Evolutionary conservation across 2,888 invertebrate species (phyloP).

Genomic region (Acanthoscelides obtectus): DNA sequence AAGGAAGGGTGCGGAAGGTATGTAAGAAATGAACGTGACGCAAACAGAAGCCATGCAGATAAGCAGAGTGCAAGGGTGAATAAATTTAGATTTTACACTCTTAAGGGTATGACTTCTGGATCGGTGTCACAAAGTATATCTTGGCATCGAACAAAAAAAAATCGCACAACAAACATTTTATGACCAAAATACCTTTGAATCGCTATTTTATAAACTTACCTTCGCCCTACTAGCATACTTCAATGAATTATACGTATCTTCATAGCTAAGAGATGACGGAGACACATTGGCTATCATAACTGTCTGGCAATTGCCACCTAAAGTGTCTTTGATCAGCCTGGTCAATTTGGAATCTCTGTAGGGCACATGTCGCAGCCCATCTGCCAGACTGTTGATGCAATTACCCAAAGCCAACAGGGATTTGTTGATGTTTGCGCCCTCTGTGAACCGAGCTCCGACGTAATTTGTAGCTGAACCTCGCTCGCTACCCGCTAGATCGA

Average conservation of each 20-base stretch:
- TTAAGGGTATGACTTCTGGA: too few species aligned
- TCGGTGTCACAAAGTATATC: too few species aligned
- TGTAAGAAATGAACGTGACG: too few species aligned
- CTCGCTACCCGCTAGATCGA: conserved; percentile 92
- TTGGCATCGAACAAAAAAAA: too few species aligned
- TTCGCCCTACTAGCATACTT: conserved; percentile 82
- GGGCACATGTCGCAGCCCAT: conserved; percentile 78
- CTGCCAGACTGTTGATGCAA: conserved; percentile 84
- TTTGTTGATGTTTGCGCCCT: conserved; percentile 91
- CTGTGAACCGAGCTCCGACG: conserved; percentile 77
- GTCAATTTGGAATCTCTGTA: conserved; percentile 89
- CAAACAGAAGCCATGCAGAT: too few species aligned
- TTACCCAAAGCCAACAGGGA: conserved; percentile 85
- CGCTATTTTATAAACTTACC: not conserved
- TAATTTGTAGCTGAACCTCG: conserved; percentile 78
- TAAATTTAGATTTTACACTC: too few species aligned
- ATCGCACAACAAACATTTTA: too few species aligned
- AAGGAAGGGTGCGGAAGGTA: too few species aligned
- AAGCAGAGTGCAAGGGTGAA: too few species aligned
- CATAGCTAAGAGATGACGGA: conserved; percentile 71
- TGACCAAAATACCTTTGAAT: too few species aligned
- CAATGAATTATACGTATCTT: conserved; percentile 90
- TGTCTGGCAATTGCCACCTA: conserved; percentile 90
- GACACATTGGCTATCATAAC: conserved; percentile 93
- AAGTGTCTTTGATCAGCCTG: conserved; percentile 82